These are phyloP conservation scores for Syngnathus scovelli DNA, from an alignment of 2,113 vertebrate genomes.

Conservation along the genomic window DNA sequence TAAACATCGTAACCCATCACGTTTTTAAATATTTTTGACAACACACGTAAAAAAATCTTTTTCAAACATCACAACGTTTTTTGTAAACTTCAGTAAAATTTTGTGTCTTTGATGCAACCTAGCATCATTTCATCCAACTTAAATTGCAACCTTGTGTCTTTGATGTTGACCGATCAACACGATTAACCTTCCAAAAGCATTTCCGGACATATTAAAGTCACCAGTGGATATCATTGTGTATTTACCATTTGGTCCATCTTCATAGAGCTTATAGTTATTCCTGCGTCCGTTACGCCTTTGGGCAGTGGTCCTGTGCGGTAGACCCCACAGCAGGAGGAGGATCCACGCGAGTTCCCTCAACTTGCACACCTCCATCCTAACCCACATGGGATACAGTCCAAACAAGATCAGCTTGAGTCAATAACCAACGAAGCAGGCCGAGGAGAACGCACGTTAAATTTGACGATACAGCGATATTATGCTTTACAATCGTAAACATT, in stretches of 20 bases:
- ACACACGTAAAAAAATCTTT: too few relatives aligned
- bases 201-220: too few relatives aligned
- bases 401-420: neutral
- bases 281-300: conserved; percentile 69
- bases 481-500: neutral
- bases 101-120: too few relatives aligned
- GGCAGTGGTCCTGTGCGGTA: conserved; percentile 46
- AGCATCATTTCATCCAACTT: neutral
- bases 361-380: conserved; percentile 47
- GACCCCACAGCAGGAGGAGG: conserved; percentile 65
- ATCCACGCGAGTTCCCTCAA: conserved; percentile 66
- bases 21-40: too few relatives aligned
- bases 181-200: neutral
- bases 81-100: too few relatives aligned
- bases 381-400: neutral
- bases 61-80: neutral
- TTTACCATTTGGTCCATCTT: conserved; percentile 65
- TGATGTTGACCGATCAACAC: too few relatives aligned
- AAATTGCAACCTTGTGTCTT: neutral
- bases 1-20: neutral
- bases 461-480: neutral
- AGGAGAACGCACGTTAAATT: neutral
- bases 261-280: conserved; percentile 53
- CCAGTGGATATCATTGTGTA: too few relatives aligned
- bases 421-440: conserved; percentile 17